A percentile compares a stretch with the other conserved stretches of the same genome.
These are phyloP conservation scores for Chlorospingus semifuscus DNA, from an alignment of 2,797 vertebrate species.

Conservation along the genomic window DNA sequence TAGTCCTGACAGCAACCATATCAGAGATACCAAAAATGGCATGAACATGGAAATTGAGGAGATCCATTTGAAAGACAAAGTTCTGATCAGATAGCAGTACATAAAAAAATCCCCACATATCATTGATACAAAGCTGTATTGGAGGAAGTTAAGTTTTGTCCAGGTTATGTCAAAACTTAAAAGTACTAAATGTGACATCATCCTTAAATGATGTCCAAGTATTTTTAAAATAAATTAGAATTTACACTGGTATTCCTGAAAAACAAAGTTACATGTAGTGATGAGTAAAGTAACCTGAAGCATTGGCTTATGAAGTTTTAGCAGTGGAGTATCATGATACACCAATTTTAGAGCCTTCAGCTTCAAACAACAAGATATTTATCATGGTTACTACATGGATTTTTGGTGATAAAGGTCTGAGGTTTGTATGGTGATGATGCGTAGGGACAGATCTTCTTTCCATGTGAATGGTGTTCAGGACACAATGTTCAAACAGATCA, in stretches of 20 bases:
- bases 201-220: background rate
- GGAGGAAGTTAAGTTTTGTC: background rate
- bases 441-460: background rate
- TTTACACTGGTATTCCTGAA: fast-evolving
- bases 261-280: background rate
- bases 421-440: background rate
- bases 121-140: background rate
- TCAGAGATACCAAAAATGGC: background rate
- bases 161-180: background rate
- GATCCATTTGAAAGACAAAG: background rate
- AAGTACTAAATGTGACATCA: background rate
- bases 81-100: background rate
- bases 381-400: background rate
- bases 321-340: background rate
- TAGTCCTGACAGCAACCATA: background rate
- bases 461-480: background rate
- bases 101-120: fast-evolving
- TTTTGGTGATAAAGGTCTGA: background rate
- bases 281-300: background rate
- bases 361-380: background rate
- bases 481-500: background rate
- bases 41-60: background rate
- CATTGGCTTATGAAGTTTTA: background rate
- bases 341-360: background rate
- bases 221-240: background rate